Evolutionary conservation across 2,113 vertebrate genomes (phyloP).

Genomic region (Thymallus thymallus): DNA sequence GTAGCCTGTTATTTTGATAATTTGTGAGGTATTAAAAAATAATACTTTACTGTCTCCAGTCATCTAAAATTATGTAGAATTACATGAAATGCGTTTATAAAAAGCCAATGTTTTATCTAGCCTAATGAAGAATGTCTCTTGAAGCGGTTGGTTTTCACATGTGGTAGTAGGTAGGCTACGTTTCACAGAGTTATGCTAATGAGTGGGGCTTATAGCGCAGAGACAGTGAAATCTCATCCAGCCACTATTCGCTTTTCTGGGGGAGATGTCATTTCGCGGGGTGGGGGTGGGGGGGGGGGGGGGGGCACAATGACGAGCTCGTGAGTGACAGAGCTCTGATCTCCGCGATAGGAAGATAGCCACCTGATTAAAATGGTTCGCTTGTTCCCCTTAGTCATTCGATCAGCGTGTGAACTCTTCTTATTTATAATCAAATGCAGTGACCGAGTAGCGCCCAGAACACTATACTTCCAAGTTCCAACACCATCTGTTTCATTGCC

Average conservation of each 20-base stretch:
- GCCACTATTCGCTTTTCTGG: slow-evolving; percentile 66
- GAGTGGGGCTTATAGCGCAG: slow-evolving; percentile 54
- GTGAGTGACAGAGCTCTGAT: slow-evolving; percentile 81
- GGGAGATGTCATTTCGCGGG: slow-evolving; percentile 80
- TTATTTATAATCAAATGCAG: slow-evolving; percentile 83
- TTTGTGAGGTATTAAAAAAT: too few relatives aligned
- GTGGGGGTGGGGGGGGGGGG: not conserved
- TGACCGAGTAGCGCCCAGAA: slow-evolving; percentile 23
- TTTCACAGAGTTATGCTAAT: slow-evolving; percentile 32
- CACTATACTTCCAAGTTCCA: slow-evolving; percentile 34
- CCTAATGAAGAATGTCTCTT: too few relatives aligned
- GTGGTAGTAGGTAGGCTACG: not conserved
- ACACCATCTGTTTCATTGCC: not conserved
- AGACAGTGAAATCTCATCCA: slow-evolving; percentile 84
- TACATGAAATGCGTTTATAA: too few relatives aligned
- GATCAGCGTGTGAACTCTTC: slow-evolving; percentile 90
- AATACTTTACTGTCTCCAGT: too few relatives aligned
- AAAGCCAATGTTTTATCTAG: too few relatives aligned
- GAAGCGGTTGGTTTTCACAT: too few relatives aligned
- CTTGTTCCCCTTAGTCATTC: slow-evolving; percentile 85
- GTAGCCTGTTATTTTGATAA: too few relatives aligned
- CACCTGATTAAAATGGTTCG: slow-evolving; percentile 87
- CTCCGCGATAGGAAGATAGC: slow-evolving; percentile 85
- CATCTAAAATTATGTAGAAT: too few relatives aligned
- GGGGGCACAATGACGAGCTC: slow-evolving; percentile 65